A percentile compares a stretch with the other conserved stretches of the same genome.
phyloP scores from a whole-genome alignment of 1,140 invertebrate species.

The Adoxophyes honmai region DNA sequence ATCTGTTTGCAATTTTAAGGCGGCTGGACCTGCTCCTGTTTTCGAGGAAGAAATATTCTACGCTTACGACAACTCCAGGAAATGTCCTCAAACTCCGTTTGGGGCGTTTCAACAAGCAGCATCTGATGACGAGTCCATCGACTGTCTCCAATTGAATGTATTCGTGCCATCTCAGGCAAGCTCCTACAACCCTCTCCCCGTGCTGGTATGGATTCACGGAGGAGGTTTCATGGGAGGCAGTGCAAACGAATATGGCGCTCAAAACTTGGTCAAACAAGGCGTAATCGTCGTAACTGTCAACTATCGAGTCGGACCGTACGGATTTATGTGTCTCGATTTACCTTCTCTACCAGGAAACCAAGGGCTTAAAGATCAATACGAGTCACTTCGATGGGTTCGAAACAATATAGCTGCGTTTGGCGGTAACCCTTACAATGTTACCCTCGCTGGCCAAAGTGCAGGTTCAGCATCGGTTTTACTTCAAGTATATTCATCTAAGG shows the following conservation, averaged over 20 bases:
- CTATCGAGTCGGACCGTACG: slow-evolving; percentile 63
- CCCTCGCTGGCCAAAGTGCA: slow-evolving; percentile 59
- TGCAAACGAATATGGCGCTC: slow-evolving; percentile 41
- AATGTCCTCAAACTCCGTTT: slow-evolving; percentile 51
- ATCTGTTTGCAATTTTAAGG: slow-evolving; percentile 38
- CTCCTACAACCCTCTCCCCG: slow-evolving; percentile 52
- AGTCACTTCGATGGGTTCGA: slow-evolving; percentile 81
- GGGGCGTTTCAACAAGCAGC: slow-evolving; percentile 13
- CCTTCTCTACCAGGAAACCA: slow-evolving; percentile 81
- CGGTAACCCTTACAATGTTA: slow-evolving; percentile 81
- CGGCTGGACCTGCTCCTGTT: slow-evolving; percentile 29
- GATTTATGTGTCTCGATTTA: slow-evolving; percentile 60
- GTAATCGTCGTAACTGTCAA: slow-evolving; percentile 61
- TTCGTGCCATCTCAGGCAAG: slow-evolving; percentile 54
- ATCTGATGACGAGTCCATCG: slow-evolving; percentile 35
- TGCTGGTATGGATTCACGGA: slow-evolving; percentile 63
- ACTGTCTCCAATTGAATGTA: slow-evolving; percentile 57
- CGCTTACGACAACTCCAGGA: slow-evolving; percentile 46
- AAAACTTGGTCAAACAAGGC: slow-evolving; percentile 50
- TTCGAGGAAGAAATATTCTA: slow-evolving; percentile 50
- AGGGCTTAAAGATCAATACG: slow-evolving; percentile 82
- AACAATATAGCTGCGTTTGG: slow-evolving; percentile 83
- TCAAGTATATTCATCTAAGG: slow-evolving; percentile 55
- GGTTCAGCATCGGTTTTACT: slow-evolving; percentile 52
- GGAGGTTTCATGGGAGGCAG: slow-evolving; percentile 48